Percentiles rank a stretch among this genome's conserved stretches.
Evolutionary conservation across 2,797 vertebrate species (phyloP).

Genomic region (Diplodus puntazzo): DNA sequence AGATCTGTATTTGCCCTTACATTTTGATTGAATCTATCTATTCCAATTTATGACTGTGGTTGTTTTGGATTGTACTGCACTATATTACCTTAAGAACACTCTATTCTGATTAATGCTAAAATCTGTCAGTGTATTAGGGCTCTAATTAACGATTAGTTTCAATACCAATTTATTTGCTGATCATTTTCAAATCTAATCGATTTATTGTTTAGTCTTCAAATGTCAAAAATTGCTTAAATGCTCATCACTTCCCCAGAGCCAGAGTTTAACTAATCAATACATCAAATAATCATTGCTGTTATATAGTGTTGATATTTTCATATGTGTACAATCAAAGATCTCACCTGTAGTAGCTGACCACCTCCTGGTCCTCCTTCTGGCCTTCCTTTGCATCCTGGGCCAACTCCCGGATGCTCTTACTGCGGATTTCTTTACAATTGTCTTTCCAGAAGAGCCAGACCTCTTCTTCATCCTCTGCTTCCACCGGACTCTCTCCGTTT

Average conservation of each 20-base stretch:
- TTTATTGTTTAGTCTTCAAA: too few species aligned
- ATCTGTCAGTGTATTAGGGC: not conserved
- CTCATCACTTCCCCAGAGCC: too few species aligned
- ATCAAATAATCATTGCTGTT: too few species aligned
- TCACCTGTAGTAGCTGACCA: conserved; percentile 98
- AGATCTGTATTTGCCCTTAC: too few species aligned
- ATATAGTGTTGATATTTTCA: not conserved
- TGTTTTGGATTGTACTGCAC: not conserved
- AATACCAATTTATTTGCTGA: too few species aligned
- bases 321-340: conserved; percentile 1
- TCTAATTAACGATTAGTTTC: too few species aligned
- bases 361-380: conserved; percentile 96
- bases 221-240: too few species aligned
- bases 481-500: conserved; percentile 90
- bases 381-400: conserved; percentile 98
- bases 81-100: not conserved
- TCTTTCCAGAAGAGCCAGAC: conserved; percentile 99
- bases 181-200: too few species aligned
- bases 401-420: conserved; percentile 96
- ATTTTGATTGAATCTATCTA: too few species aligned
- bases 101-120: not conserved
- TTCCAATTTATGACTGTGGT: not conserved
- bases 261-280: too few species aligned
- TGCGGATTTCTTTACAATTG: conserved; percentile 91
- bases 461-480: conserved; percentile 96